These are phyloP conservation scores for Pemphredon lugubris DNA, from an alignment of 2,888 invertebrate genomes.

Conservation along the genomic window DNA sequence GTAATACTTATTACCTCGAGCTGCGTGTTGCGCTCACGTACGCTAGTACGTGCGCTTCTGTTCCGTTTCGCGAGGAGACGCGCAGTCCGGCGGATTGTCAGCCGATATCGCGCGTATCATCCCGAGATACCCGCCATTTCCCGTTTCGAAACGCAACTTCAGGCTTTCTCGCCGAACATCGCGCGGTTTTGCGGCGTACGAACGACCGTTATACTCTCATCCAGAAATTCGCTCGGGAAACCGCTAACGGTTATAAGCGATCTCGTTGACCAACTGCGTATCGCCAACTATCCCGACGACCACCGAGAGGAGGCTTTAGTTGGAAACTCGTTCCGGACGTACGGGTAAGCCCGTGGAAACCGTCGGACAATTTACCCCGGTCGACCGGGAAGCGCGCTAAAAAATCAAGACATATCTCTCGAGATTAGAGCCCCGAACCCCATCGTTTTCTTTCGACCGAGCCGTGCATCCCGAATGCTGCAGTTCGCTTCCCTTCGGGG, in stretches of 20 bases:
- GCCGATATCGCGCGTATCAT: not conserved
- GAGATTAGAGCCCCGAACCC: constrained; percentile 35
- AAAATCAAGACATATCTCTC: constrained; percentile 32
- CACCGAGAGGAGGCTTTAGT: no score
- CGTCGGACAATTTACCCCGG: constrained; percentile 18
- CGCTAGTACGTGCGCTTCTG: no score
- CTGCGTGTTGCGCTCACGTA: no score
- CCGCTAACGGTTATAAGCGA: constrained; percentile 48
- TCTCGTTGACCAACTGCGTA: constrained; percentile 36
- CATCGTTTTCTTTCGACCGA: constrained; percentile 34
- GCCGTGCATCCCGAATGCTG: constrained; percentile 25
- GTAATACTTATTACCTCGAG: no score
- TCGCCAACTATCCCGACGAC: constrained; percentile 27
- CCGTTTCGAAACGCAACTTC: no score
- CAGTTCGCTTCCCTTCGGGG: constrained; percentile 12
- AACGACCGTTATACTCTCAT: constrained; percentile 45
- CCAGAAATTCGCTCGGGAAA: constrained; percentile 40
- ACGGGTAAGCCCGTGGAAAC: not conserved
- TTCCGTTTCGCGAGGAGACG: no score
- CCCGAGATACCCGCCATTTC: not conserved
- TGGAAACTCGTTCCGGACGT: no score
- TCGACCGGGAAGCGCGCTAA: not conserved
- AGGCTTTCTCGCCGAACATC: constrained; percentile 30
- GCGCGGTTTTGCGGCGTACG: constrained; percentile 38
- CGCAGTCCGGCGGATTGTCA: not conserved